Evolutionary conservation across 2,113 vertebrate genomes (phyloP), one percentile per base, ranked within the genome.

Genomic region (Sceloporus undulatus): DNA sequence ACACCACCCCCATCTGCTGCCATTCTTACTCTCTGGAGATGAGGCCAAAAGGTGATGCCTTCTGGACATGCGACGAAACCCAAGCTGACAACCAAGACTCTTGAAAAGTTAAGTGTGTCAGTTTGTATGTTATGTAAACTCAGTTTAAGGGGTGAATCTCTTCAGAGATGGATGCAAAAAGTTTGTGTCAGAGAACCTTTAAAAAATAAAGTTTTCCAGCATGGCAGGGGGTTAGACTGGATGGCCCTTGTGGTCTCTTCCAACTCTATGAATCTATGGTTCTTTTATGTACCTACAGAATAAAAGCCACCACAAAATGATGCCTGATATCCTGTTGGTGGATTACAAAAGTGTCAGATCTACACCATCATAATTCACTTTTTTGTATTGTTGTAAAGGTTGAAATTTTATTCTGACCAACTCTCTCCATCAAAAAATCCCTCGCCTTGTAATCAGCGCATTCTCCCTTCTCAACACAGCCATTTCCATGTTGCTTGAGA

Each of bases 271-370:
- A 7, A 5, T 48, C 48, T 48, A 65, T 48, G 14, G 56, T 8
- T 74, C 27, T 48, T 21, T 38, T 54, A 38, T 65, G 23, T 14
- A 54, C 54, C n/a, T 75, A 52, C 5, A 52, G n/a, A 77, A 88
- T 6, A 54, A 52, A 19, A 40, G 34, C 13, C 23, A 27, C 25
- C 54, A 13, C 9, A 73, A 19, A 73, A 65, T 65, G 40, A 65
- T 25, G 59, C 16, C 59, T 62, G 13, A 54, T 68, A n/a, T 3
- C 10, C 16, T 48, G 65, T 21, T 42, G 78, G 27, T 79, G 27
- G 56, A 79, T 66, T 75, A 13, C 1, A 85, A 79, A 93, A 86
- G 77, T n/a, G 86, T 79, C 11, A 18, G 18, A 62, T 62, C 59
- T 14, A 62, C 59, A 62, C 59, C 13, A 62, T 18, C 18, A 18